Percentiles rank a stretch among this genome's conserved stretches.
phyloP scores from a whole-genome alignment of 2,113 vertebrate species.

The Ageneiosus marmoratus region DNA sequence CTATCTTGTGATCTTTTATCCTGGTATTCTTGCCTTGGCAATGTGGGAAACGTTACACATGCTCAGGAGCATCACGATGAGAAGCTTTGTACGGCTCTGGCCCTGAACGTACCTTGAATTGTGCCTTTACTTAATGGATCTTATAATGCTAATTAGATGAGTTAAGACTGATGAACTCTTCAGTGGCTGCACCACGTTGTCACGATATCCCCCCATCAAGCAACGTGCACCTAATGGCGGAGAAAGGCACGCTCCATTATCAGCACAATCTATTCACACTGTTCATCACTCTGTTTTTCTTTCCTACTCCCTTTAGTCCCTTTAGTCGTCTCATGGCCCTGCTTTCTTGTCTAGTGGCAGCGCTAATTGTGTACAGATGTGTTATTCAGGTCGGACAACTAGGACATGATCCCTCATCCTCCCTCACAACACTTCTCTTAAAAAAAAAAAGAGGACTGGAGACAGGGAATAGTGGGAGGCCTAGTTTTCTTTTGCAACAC shows the following conservation, averaged over 20 bases:
- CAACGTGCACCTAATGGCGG: slow-evolving; percentile 46
- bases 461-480: slow-evolving; percentile 31
- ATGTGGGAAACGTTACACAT: background rate
- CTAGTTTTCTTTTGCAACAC: slow-evolving; percentile 28
- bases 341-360: slow-evolving; percentile 27
- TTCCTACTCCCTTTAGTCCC: slow-evolving; percentile 11
- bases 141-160: slow-evolving; percentile 58
- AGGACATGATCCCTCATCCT: slow-evolving; percentile 42
- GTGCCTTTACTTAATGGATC: slow-evolving; percentile 34
- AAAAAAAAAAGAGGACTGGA: slow-evolving; percentile 27
- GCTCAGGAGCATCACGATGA: background rate
- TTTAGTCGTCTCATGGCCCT: background rate
- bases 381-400: slow-evolving; percentile 53
- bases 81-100: slow-evolving; percentile 10
- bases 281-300: slow-evolving; percentile 23
- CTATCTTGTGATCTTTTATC: background rate
- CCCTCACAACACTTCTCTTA: slow-evolving; percentile 19
- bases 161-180: slow-evolving; percentile 54
- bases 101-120: slow-evolving; percentile 36
- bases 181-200: slow-evolving; percentile 15
- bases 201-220: slow-evolving; percentile 44
- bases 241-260: slow-evolving; percentile 52
- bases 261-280: slow-evolving; percentile 34
- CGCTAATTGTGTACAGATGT: slow-evolving; percentile 54
- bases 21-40: background rate